Evolutionary conservation across 2,113 vertebrate genomes (phyloP).

Genomic region (Oreochromis aureus): DNA sequence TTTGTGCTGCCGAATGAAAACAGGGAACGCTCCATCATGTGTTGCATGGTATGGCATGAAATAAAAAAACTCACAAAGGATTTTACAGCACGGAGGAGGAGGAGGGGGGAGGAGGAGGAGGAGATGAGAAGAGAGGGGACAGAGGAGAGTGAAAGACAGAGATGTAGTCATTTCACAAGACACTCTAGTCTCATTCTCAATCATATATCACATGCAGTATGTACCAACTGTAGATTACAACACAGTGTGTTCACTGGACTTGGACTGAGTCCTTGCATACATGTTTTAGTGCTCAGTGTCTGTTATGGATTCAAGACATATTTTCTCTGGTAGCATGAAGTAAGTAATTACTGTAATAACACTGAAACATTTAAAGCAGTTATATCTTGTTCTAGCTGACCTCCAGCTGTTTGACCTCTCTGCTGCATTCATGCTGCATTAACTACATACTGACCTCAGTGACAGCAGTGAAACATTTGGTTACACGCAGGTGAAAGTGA

Average conservation of each 20-base stretch:
- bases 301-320: background rate
- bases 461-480: background rate
- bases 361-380: background rate
- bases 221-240: background rate
- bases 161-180: background rate
- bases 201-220: background rate
- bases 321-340: background rate
- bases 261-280: background rate
- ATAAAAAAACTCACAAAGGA: background rate
- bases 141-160: background rate
- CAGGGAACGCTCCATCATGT: constrained; percentile 5
- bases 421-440: background rate
- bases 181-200: background rate
- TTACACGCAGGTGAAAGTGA: background rate
- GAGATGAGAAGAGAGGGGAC: background rate
- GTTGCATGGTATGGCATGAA: background rate
- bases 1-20: constrained; percentile 27
- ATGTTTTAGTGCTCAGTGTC: background rate
- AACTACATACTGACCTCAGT: background rate
- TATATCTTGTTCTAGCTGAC: background rate
- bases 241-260: background rate
- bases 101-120: background rate
- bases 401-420: background rate
- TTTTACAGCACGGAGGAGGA: background rate
- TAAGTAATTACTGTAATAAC: background rate